Conservation (phyloP, 2,113 vertebrate species). For the Petrocephalus zakoni region DNA sequence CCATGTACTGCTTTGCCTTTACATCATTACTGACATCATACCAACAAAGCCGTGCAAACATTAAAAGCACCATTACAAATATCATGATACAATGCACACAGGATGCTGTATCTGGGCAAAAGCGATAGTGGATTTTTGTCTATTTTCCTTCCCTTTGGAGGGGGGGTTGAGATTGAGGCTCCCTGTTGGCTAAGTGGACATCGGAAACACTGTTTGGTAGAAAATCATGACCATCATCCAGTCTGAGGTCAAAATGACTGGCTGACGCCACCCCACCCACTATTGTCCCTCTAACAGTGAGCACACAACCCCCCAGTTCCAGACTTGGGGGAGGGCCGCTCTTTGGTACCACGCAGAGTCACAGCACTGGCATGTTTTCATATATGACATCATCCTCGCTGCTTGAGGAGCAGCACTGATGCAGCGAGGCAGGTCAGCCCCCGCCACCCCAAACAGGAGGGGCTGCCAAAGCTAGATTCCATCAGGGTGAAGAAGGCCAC, state of each 20-base stretch:
- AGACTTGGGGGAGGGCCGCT: neutral
- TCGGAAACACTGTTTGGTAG: neutral
- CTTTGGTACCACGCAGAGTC: neutral
- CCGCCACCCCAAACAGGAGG: neutral
- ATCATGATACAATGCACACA: neutral
- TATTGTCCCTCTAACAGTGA: neutral
- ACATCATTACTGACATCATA: conserved; percentile 4
- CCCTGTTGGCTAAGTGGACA: neutral
- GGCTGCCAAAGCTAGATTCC: conserved; percentile 8
- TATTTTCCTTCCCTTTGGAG: neutral
- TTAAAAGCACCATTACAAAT: neutral
- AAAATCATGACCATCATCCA: neutral
- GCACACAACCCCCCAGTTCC: neutral
- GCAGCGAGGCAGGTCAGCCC: neutral
- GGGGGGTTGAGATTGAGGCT: neutral
- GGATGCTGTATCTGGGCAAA: neutral
- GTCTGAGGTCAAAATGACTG: neutral
- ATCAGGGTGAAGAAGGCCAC: neutral
- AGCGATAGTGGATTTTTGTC: neutral
- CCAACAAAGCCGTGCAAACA: neutral
- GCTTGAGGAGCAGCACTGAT: neutral
- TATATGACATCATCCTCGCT: neutral
- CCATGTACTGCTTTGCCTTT: neutral
- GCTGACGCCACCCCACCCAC: neutral
- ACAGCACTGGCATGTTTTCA: neutral